Evolutionary conservation across 2,888 invertebrate species (phyloP).

Genomic region (Drosophila setosimentum): DNA sequence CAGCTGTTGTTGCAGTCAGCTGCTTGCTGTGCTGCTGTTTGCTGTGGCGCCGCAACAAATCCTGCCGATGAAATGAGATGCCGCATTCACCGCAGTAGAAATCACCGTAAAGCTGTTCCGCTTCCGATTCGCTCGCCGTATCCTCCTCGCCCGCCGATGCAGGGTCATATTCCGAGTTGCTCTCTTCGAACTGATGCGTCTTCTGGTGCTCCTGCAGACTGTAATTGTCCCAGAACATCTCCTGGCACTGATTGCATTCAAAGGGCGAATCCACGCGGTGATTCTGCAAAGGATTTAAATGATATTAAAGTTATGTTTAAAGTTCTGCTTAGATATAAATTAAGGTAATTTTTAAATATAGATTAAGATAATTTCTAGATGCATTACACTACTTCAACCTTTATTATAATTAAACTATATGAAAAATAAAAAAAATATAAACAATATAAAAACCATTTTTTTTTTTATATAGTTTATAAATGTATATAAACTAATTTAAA

Average conservation of each 20-base stretch:
- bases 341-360: neutral
- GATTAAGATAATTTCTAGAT: too few relatives aligned
- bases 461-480: too few relatives aligned
- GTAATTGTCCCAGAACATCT: slow-evolving; percentile 91
- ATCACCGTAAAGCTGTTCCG: slow-evolving; percentile 87
- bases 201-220: slow-evolving; percentile 88
- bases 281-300: slow-evolving; percentile 85
- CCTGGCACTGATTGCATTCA: slow-evolving; percentile 92
- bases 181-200: slow-evolving; percentile 87
- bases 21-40: slow-evolving; percentile 85
- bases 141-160: slow-evolving; percentile 85
- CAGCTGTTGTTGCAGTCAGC: slow-evolving; percentile 6
- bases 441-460: too few relatives aligned
- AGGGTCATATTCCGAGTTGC: slow-evolving; percentile 85
- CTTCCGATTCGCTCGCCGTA: slow-evolving; percentile 86
- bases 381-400: too few relatives aligned
- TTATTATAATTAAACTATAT: too few relatives aligned
- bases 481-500: too few relatives aligned
- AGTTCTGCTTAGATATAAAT: neutral
- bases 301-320: neutral
- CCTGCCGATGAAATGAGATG: slow-evolving; percentile 91
- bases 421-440: too few relatives aligned
- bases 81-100: slow-evolving; percentile 91
- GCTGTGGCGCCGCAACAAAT: slow-evolving; percentile 90
- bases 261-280: slow-evolving; percentile 93